These are phyloP conservation scores for Sapajus apella DNA, from an alignment of 2,113 vertebrate species.

Conservation along the genomic window DNA sequence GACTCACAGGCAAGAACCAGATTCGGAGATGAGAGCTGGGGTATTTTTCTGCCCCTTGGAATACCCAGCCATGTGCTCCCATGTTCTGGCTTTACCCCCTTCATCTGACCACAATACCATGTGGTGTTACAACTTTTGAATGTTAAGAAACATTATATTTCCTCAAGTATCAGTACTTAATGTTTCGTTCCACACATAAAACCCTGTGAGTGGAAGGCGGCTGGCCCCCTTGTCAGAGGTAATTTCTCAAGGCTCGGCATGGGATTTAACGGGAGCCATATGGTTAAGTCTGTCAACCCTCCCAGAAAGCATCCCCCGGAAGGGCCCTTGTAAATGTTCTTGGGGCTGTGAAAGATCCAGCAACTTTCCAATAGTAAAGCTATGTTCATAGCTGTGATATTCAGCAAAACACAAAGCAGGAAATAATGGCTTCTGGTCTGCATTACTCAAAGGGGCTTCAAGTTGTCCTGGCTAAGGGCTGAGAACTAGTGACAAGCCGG, in stretches of 20 bases:
- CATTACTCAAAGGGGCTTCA: conserved; percentile 52
- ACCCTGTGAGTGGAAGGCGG: conserved; percentile 66
- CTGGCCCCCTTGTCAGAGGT: conserved; percentile 71
- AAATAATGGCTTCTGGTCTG: conserved; percentile 66
- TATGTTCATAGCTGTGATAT: conserved; percentile 59
- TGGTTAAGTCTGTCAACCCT: conserved; percentile 75
- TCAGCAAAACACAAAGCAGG: conserved; percentile 68
- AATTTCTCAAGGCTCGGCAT: conserved; percentile 75
- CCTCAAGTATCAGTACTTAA: conserved; percentile 74
- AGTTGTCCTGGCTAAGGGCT: conserved; percentile 6
- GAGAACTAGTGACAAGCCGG: background rate
- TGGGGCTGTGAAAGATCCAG: conserved; percentile 69
- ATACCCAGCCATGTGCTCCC: background rate
- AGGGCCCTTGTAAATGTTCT: conserved; percentile 76
- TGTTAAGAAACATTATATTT: conserved; percentile 77
- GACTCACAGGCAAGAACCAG: background rate
- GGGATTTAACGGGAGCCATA: conserved; percentile 79
- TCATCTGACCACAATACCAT: conserved; percentile 57
- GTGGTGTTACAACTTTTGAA: conserved; percentile 65
- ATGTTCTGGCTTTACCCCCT: background rate
- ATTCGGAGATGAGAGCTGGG: background rate
- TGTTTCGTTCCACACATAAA: conserved; percentile 79
- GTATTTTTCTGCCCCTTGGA: background rate
- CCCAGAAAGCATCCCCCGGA: conserved; percentile 73
- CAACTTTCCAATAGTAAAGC: conserved; percentile 76